phyloP scores from a whole-genome alignment of 2,888 invertebrate species.

The Platycheirus albimanus region DNA sequence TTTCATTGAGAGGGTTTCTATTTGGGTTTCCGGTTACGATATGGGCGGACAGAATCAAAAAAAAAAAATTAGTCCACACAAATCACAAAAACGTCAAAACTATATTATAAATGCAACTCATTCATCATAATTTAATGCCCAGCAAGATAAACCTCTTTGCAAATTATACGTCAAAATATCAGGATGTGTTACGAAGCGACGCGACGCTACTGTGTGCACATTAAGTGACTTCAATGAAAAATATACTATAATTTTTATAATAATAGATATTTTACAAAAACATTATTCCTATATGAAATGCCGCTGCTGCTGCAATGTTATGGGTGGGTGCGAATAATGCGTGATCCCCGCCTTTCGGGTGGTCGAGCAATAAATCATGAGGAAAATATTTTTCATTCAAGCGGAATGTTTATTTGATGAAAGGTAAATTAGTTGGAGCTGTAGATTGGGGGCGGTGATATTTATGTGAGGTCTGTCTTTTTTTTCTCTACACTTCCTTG shows the following conservation, averaged over 20 bases:
- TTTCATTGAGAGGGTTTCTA: neutral
- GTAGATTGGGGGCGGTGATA: conserved; percentile 19
- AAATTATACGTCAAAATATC: conserved; percentile 3
- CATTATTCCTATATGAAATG: neutral
- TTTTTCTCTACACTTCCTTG: neutral
- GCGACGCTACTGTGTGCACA: neutral
- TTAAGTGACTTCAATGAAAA: conserved; percentile 29
- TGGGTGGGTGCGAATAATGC: conserved; percentile 48
- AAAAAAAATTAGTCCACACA: neutral
- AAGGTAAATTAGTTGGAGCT: conserved; percentile 47
- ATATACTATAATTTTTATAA: neutral
- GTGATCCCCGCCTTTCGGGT: conserved; percentile 35
- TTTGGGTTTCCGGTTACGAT: neutral
- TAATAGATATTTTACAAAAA: neutral
- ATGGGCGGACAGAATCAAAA: neutral
- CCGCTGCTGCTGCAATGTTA: neutral
- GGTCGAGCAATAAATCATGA: conserved; percentile 46
- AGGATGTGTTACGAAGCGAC: conserved; percentile 1
- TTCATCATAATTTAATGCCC: conserved; percentile 35
- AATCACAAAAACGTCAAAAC: neutral
- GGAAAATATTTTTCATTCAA: conserved; percentile 46
- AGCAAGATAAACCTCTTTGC: conserved; percentile 19
- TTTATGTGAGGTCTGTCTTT: conserved; percentile 47
- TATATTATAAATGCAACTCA: conserved; percentile 12
- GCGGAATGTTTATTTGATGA: conserved; percentile 44